Evolutionary conservation across 2,113 vertebrate species (phyloP).

Genomic region (Pipa parva): DNA sequence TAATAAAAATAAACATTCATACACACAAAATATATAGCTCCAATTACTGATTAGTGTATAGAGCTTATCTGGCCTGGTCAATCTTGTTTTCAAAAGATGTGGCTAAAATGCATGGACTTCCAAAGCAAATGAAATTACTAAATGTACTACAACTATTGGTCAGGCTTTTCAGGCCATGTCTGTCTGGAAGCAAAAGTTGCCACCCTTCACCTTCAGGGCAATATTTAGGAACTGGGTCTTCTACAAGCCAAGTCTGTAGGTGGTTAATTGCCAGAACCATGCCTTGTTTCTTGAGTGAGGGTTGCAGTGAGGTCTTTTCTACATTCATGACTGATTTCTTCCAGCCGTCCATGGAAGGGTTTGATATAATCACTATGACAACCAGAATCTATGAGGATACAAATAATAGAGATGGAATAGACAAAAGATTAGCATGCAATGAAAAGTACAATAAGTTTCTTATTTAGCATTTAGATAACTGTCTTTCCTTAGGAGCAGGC

Average conservation of each 20-base stretch:
- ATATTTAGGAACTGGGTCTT: conserved; percentile 40
- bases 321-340: conserved; percentile 62
- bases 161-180: conserved; percentile 16
- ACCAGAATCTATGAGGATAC: conserved; percentile 81
- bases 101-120: conserved; percentile 33
- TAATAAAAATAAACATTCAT: no score
- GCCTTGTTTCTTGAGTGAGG: conserved; percentile 35
- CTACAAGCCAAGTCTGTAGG: conserved; percentile 38
- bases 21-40: no score
- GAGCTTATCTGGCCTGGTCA: conserved; percentile 16
- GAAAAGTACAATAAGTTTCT: conserved; percentile 99
- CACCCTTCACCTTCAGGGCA: conserved; percentile 32
- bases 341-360: conserved; percentile 64
- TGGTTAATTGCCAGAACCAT: conserved; percentile 41
- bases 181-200: conserved; percentile 10
- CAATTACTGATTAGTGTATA: no score
- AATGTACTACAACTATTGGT: conserved; percentile 32
- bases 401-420: conserved; percentile 93
- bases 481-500: conserved; percentile 90
- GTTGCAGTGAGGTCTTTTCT: conserved; percentile 52
- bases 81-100: conserved; percentile 23
- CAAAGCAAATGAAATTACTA: conserved; percentile 42
- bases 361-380: conserved; percentile 96
- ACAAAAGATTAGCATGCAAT: conserved; percentile 98
- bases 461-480: conserved; percentile 99